Percentiles rank a stretch among this genome's conserved stretches.
These are phyloP conservation scores for Megaleporinus macrocephalus DNA, from an alignment of 2,113 vertebrate genomes.

Conservation along the genomic window DNA sequence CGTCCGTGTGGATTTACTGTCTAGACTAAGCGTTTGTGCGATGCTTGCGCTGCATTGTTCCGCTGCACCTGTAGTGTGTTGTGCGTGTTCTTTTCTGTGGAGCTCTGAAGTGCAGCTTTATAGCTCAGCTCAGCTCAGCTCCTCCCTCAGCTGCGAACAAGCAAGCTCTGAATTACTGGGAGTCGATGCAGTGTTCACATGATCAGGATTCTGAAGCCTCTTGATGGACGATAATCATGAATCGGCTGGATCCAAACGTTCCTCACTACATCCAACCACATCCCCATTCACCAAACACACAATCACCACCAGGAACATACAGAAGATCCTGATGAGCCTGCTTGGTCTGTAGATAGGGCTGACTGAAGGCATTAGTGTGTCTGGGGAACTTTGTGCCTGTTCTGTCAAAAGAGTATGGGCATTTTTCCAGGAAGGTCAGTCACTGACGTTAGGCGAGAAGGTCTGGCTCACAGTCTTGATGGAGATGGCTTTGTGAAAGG, in stretches of 20 bases:
- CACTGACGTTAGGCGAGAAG: too few relatives aligned
- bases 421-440: too few relatives aligned
- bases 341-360: too few relatives aligned
- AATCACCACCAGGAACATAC: neutral
- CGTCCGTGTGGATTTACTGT: slow-evolving; percentile 63
- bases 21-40: slow-evolving; percentile 60
- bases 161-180: neutral
- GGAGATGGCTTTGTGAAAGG: too few relatives aligned
- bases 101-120: neutral
- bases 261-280: slow-evolving; percentile 12
- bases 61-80: neutral
- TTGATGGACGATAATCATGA: neutral
- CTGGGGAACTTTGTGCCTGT: too few relatives aligned
- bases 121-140: neutral
- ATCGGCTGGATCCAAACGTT: neutral
- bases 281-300: slow-evolving; percentile 5
- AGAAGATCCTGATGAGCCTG: neutral
- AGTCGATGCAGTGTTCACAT: neutral
- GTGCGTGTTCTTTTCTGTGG: neutral
- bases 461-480: too few relatives aligned
- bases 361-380: too few relatives aligned
- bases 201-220: neutral
- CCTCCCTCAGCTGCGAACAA: neutral
- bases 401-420: too few relatives aligned
- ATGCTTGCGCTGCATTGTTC: slow-evolving; percentile 53